Percentiles rank a stretch among this genome's conserved stretches.
These are phyloP conservation scores for Calycopis cecrops DNA, from an alignment of 1,140 invertebrate genomes.

Conservation along the genomic window DNA sequence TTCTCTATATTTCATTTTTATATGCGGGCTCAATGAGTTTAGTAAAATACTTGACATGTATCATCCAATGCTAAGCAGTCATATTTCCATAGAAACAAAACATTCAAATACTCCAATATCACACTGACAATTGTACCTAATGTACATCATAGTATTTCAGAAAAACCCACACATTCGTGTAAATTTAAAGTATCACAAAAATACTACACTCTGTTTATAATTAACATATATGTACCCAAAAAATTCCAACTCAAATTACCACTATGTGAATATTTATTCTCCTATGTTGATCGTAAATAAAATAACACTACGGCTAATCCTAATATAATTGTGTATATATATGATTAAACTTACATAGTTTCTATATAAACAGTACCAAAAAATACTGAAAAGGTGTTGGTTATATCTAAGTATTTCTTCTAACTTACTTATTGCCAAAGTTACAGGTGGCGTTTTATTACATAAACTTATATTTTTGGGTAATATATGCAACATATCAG, in stretches of 20 bases:
- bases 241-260: conserved; percentile 1
- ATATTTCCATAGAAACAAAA: neutral
- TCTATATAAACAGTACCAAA: conserved; percentile 54
- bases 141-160: conserved; percentile 5
- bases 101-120: conserved; percentile 14
- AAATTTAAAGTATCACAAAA: conserved; percentile 11
- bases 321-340: conserved; percentile 65
- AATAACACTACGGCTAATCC: conserved; percentile 61
- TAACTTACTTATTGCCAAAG: conserved; percentile 68
- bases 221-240: no score
- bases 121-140: neutral
- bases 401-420: conserved; percentile 50
- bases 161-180: conserved; percentile 4
- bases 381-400: conserved; percentile 70
- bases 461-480: conserved; percentile 24
- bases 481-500: conserved; percentile 35
- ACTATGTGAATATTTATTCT: conserved; percentile 4
- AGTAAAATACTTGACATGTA: neutral
- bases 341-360: conserved; percentile 59
- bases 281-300: conserved; percentile 28
- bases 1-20: no score
- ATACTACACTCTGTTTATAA: conserved; percentile 18
- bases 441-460: conserved; percentile 38
- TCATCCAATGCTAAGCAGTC: neutral
- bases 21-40: no score